Evolutionary conservation across 2,113 vertebrate species (phyloP).

Genomic region (Melanerpes aurifrons): DNA sequence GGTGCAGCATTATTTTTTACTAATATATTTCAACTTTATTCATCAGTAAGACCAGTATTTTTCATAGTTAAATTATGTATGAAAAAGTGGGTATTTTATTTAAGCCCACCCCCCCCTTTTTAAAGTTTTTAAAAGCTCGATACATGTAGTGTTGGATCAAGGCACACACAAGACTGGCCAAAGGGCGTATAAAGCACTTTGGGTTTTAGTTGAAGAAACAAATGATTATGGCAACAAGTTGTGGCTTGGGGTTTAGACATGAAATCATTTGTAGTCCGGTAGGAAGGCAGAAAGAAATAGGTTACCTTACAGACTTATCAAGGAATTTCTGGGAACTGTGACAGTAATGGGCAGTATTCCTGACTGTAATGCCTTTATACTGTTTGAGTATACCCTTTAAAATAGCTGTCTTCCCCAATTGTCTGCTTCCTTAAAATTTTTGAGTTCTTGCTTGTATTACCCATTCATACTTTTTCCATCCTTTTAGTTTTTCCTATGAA

Average conservation of each 20-base stretch:
- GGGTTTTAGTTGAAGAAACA: slow-evolving; percentile 94
- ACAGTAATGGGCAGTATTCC: slow-evolving; percentile 83
- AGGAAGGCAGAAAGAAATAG: slow-evolving; percentile 82
- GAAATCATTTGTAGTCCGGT: slow-evolving; percentile 81
- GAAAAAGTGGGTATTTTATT: slow-evolving; percentile 92
- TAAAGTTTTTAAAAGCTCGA: slow-evolving; percentile 92
- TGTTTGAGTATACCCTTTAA: neutral
- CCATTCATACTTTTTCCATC: neutral
- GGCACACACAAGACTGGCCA: slow-evolving; percentile 99
- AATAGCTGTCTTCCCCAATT: neutral
- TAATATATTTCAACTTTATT: slow-evolving; percentile 87
- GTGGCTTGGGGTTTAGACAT: slow-evolving; percentile 81
- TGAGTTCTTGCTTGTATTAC: neutral
- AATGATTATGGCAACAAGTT: slow-evolving; percentile 89
- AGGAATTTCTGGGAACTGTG: slow-evolving; percentile 73
- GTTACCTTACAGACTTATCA: slow-evolving; percentile 72
- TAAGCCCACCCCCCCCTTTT: neutral
- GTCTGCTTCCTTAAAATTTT: neutral
- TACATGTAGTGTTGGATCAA: slow-evolving; percentile 99
- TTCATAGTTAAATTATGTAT: slow-evolving; percentile 94
- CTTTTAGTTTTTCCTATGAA: neutral
- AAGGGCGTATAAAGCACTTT: slow-evolving; percentile 99
- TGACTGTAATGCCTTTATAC: slow-evolving; percentile 31
- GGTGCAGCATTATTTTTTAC: slow-evolving; percentile 62
- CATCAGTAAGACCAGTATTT: slow-evolving; percentile 96